Evolutionary conservation across 2,797 vertebrate genomes (phyloP), one percentile per base, ranked within the genome.

Genomic region (Enteromius anoplus): DNA sequence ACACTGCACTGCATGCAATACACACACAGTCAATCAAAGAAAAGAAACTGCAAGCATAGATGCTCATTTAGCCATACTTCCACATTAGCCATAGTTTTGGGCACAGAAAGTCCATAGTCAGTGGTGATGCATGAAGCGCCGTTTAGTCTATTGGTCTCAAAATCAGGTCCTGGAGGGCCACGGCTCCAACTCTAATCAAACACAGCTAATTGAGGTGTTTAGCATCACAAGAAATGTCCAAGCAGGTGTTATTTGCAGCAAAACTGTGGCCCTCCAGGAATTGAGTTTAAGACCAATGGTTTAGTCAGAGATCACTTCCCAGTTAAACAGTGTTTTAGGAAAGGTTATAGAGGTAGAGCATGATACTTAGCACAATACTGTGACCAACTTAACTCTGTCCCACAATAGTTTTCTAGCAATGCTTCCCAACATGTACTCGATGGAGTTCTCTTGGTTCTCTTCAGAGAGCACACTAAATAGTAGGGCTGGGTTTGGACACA

Each of bases 1-100:
- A 81, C 73, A 73, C 51, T 21, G 45, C 29, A 81, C 6, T 73
- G 42, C 69, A 51, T 34, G 42, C 80, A 73, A 64, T 73, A 37
- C 69, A 70, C 49, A 47, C 53, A 40, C 29, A 55, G n/a, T 45
- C 55, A 58, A 26, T 32, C 60, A 29, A 32, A 64, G 26, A 15
- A 53, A 81, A 72, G 40, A 72, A 60, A 58, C 32, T 60, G 70
- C 26, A 51, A 21, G 45, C 9, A 19, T 11, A 12, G 29, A 49
- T 23, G 40, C 5, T 26, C 14, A 26, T 26, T 70, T 45, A 45
- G 14, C 26, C 26, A 26, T 26, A 26, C 32, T 21, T n/a, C 42
- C 37, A 69, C 66, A 69, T 40, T 21, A 37, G 10, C 2, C 4
- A 40, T n/a, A 11, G 34, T 40, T 40, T 68, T 21, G 2, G 19